These are phyloP conservation scores for Hydrochoerus hydrochaeris DNA, from an alignment of 2,113 vertebrate species.

Conservation along the genomic window DNA sequence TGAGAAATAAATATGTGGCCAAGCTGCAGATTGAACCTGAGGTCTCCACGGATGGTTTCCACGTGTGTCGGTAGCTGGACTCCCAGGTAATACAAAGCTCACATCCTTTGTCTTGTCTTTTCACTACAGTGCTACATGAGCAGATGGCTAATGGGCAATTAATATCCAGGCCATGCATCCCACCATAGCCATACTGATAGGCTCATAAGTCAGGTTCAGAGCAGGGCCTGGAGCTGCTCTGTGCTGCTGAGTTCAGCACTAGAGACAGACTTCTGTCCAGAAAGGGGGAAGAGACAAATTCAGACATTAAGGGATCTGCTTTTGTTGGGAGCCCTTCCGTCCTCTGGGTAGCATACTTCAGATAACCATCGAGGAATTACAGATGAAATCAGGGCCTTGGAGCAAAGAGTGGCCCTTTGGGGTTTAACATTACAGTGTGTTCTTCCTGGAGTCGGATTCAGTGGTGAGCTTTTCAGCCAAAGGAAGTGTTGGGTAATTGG, in stretches of 20 bases:
- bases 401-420: conserved; percentile 62
- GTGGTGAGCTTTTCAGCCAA: conserved; percentile 65
- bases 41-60: conserved; percentile 70
- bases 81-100: neutral
- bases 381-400: conserved; percentile 69
- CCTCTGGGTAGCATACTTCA: conserved; percentile 47
- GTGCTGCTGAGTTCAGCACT: conserved; percentile 24
- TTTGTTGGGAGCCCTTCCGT: conserved; percentile 67
- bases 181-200: accelerated
- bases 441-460: conserved; percentile 61
- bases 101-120: conserved; percentile 3
- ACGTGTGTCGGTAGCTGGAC: conserved; percentile 67
- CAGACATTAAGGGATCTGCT: conserved; percentile 54
- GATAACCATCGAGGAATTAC: conserved; percentile 71
- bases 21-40: conserved; percentile 72
- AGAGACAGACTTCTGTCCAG: conserved; percentile 2
- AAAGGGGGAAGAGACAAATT: conserved; percentile 14
- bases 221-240: neutral
- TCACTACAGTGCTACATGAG: neutral
- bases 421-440: conserved; percentile 67
- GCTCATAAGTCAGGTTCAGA: conserved; percentile 34
- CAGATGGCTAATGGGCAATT: conserved; percentile 66
- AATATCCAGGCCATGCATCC: neutral
- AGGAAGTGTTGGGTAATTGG: conserved; percentile 73
- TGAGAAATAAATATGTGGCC: conserved; percentile 77